Conservation (phyloP, 2,113 vertebrate genomes). For the Limnothrissa miodon region DNA sequence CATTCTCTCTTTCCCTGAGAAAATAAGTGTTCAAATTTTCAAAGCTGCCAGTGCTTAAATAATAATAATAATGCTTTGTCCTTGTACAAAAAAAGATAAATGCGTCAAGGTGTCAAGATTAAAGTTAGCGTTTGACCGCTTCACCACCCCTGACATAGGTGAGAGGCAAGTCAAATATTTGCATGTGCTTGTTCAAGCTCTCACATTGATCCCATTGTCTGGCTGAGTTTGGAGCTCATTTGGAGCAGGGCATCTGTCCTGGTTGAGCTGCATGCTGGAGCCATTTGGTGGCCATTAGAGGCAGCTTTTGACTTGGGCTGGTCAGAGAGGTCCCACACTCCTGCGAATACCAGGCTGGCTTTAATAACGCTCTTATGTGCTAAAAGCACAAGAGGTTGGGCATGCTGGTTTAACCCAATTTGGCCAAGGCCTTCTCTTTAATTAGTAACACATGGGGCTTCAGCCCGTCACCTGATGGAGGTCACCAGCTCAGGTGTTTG, state of each 20-base stretch:
- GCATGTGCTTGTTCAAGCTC: neutral
- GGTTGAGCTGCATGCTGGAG: slow-evolving; percentile 28
- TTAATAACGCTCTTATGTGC: slow-evolving; percentile 38
- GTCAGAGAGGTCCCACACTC: neutral
- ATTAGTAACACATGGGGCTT: slow-evolving; percentile 48
- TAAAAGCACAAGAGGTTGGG: slow-evolving; percentile 45
- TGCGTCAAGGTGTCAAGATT: neutral
- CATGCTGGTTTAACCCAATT: slow-evolving; percentile 55
- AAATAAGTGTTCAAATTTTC: neutral
- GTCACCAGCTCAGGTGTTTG: slow-evolving; percentile 44
- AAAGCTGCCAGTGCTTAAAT: neutral
- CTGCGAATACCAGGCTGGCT: slow-evolving; percentile 19
- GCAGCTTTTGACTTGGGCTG: slow-evolving; percentile 34
- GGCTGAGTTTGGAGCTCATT: neutral
- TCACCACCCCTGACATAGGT: neutral
- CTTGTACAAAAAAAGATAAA: neutral
- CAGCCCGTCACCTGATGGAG: slow-evolving; percentile 42
- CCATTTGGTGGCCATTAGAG: slow-evolving; percentile 46
- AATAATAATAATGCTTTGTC: neutral
- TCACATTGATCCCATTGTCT: slow-evolving; percentile 1
- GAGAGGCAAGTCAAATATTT: neutral
- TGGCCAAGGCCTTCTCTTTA: slow-evolving; percentile 45
- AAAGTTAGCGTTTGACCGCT: slow-evolving; percentile 3
- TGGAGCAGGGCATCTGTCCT: neutral
- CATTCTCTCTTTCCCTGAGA: neutral